Evolutionary conservation across 2,888 invertebrate species (phyloP), one percentile per base, ranked within the genome.

Genomic region (Patella ulyssiponensis): DNA sequence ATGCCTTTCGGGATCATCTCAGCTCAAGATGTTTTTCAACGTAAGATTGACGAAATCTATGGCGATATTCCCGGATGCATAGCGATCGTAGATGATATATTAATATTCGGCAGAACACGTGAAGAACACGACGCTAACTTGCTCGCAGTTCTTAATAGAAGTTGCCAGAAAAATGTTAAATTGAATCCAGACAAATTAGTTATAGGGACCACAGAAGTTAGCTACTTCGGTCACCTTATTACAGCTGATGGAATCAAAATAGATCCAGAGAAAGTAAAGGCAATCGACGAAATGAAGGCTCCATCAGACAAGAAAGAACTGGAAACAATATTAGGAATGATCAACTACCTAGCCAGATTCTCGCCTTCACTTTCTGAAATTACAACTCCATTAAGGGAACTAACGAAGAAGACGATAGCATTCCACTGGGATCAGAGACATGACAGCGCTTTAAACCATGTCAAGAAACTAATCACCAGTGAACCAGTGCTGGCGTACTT

Each of bases 81-180:
- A 4, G 33, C 74, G 4, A 77, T 81, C 27, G 82, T 81, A 12
- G 85, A 83, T 77, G 81, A 83, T 52, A 78, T 82, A 23, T 71
- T 82, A 5, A 69, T 80, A 3, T 83, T 71, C 71, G 82, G 80
- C 2, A 44, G 70, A 44, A 77, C 79, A 27, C 53, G 72, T 20
- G 73, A 73, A 69, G 78, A 83, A 33, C 81, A 84, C 73, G 83
- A 85, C 69, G 71, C 14, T n/a, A 84, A 83, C 71, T 73, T 83
- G 17, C 56, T 51, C 14, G 69, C 64, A 14, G 82, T 79, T 9
- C 70, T 85, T 7, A 11, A 77, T 33, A 20, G 78, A 20, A 75
- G 73, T 23, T 56, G 71, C 9, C 73, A 83, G 54, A 77, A 69
- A 14, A 71, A 74, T 23, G 52, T 82, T 12, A 76, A 71, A 23